These are phyloP conservation scores for Oncopeltus fasciatus DNA, from an alignment of 1,140 invertebrate genomes.

Conservation along the genomic window DNA sequence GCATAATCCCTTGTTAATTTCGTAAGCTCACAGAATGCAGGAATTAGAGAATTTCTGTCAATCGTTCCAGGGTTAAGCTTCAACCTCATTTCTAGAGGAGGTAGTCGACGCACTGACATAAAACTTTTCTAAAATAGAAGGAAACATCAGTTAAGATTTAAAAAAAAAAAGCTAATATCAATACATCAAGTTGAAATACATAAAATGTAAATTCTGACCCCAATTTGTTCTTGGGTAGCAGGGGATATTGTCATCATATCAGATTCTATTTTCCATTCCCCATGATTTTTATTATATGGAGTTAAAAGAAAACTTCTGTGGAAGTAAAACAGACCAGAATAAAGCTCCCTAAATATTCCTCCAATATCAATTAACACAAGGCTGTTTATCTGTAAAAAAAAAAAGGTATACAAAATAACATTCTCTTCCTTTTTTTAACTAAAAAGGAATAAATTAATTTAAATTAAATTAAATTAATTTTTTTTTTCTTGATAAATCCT, in stretches of 20 bases:
- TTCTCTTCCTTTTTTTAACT: too few species aligned
- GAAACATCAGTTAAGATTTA: background rate
- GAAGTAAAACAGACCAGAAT: background rate
- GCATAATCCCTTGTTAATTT: constrained; percentile 7
- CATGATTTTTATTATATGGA: background rate
- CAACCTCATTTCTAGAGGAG: too few species aligned
- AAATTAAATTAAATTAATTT: too few species aligned
- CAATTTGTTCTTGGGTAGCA: background rate
- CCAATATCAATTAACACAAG: constrained; percentile 1
- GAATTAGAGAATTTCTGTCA: constrained; percentile 2
- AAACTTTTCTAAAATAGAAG: too few species aligned
- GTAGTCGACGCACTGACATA: too few species aligned
- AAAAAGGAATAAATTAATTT: too few species aligned
- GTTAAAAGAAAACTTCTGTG: background rate
- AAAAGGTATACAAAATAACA: background rate
- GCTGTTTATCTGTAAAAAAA: background rate
- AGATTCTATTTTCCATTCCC: constrained; percentile 14
- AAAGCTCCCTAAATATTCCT: background rate
- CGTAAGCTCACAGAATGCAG: constrained; percentile 2
- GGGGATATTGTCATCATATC: constrained; percentile 10
- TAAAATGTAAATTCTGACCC: background rate
- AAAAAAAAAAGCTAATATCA: background rate
- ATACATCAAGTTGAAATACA: too few species aligned
- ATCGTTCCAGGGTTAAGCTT: constrained; percentile 8
- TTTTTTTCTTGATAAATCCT: too few species aligned